Evolutionary conservation across 2,888 invertebrate genomes (phyloP).

Genomic region (Eumacrocentrus americanus): DNA sequence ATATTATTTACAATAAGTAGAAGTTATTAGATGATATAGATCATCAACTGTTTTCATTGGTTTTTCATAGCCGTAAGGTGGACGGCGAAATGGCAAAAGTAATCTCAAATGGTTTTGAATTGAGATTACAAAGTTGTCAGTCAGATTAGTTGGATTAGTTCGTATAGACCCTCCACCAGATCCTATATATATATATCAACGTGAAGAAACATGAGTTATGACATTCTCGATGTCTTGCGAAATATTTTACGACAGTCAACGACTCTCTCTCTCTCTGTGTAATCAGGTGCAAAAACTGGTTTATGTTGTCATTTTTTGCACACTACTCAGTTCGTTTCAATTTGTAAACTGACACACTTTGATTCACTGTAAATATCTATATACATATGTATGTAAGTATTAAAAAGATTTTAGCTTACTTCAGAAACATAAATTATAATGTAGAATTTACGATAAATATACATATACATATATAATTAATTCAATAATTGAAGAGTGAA

Average conservation of each 20-base stretch:
- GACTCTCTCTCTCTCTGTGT: not conserved
- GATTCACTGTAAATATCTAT: not conserved
- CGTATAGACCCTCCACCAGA: no score
- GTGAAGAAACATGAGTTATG: slow-evolving; percentile 30
- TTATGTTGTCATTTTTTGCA: slow-evolving; percentile 10
- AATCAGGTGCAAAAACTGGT: slow-evolving; percentile 17
- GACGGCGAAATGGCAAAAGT: no score
- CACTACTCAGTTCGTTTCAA: not conserved
- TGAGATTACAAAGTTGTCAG: no score
- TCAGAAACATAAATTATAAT: not conserved
- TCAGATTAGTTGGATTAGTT: no score
- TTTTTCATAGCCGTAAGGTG: no score
- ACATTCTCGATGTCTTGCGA: slow-evolving; percentile 28
- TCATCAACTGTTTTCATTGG: no score
- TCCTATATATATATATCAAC: no score
- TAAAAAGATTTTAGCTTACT: not conserved
- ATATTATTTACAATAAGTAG: no score
- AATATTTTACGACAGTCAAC: slow-evolving; percentile 6
- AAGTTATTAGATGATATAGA: no score
- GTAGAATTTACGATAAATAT: no score
- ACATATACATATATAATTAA: not conserved
- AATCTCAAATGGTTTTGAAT: no score
- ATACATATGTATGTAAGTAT: not conserved
- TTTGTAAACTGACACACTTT: slow-evolving; percentile 14
- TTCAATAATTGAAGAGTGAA: not conserved